These are phyloP conservation scores for Cheilosia soror DNA, from an alignment of 2,888 invertebrate species.

Conservation along the genomic window DNA sequence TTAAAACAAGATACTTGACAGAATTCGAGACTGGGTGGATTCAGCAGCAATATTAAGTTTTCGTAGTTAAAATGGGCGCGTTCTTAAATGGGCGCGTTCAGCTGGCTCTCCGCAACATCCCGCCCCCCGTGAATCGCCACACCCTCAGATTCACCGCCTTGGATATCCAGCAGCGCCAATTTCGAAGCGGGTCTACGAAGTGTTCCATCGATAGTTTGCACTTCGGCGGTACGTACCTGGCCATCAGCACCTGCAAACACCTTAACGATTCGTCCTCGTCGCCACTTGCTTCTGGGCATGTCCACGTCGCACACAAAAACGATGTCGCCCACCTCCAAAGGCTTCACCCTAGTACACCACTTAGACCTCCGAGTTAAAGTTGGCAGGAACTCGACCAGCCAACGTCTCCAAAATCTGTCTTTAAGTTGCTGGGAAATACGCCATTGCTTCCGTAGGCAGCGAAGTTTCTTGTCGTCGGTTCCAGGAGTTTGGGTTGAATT, in stretches of 20 bases:
- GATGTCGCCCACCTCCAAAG: background rate
- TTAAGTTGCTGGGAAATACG: background rate
- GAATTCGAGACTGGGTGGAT: no score
- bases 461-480: background rate
- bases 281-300: background rate
- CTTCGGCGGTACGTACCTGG: background rate
- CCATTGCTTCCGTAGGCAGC: background rate
- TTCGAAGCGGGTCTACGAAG: background rate
- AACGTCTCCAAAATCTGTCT: background rate
- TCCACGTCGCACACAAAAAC: background rate
- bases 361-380: background rate
- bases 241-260: background rate
- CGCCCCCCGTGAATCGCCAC: conserved; percentile 1
- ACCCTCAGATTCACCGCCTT: background rate
- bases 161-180: background rate
- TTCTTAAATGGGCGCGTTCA: no score
- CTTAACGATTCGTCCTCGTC: background rate
- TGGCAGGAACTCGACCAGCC: background rate
- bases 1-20: no score
- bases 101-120: background rate
- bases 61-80: no score
- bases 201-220: background rate
- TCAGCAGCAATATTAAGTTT: no score
- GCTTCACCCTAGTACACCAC: background rate
- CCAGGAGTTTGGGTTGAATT: background rate